Conservation (phyloP, 2,888 invertebrate genomes). For the Sicus ferrugineus region DNA sequence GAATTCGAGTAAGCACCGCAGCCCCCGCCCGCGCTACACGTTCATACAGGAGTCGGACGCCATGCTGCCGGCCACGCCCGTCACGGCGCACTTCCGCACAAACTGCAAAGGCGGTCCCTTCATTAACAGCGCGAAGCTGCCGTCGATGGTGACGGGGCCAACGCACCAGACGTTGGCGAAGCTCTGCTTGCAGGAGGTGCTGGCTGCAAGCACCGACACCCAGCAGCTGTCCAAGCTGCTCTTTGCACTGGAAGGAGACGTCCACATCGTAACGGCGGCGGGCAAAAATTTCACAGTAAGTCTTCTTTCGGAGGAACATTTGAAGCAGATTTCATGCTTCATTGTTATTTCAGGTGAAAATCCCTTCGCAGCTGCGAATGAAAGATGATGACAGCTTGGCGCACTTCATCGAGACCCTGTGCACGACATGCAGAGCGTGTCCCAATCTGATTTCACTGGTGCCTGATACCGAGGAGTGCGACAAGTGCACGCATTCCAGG, state of each 20-base stretch:
- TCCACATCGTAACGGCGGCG: conserved; percentile 64
- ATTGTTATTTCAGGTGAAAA: conserved; percentile 57
- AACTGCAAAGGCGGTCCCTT: conserved; percentile 67
- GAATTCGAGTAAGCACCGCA: conserved; percentile 67
- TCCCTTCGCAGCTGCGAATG: conserved; percentile 61
- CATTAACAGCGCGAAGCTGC: conserved; percentile 65
- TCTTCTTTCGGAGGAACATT: neutral
- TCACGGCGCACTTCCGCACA: conserved; percentile 67
- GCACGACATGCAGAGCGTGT: conserved; percentile 63
- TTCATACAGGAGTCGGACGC: conserved; percentile 67
- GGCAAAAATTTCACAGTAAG: conserved; percentile 64
- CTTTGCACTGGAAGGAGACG: conserved; percentile 63
- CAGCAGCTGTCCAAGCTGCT: conserved; percentile 60
- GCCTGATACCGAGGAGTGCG: conserved; percentile 64
- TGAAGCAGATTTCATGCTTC: neutral
- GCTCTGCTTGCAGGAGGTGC: conserved; percentile 63
- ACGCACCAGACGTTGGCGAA: conserved; percentile 64
- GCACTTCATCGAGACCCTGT: conserved; percentile 62
- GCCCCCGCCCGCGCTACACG: conserved; percentile 67
- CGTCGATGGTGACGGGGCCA: conserved; percentile 66
- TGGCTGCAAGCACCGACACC: conserved; percentile 64
- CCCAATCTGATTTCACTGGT: conserved; percentile 63
- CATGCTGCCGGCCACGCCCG: conserved; percentile 66
- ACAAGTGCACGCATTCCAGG: conserved; percentile 59
- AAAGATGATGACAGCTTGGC: conserved; percentile 61